Evolutionary conservation across 2,888 invertebrate genomes (phyloP), one percentile per base, ranked within the genome.

Genomic region (Lepidocyrtoides sp.): DNA sequence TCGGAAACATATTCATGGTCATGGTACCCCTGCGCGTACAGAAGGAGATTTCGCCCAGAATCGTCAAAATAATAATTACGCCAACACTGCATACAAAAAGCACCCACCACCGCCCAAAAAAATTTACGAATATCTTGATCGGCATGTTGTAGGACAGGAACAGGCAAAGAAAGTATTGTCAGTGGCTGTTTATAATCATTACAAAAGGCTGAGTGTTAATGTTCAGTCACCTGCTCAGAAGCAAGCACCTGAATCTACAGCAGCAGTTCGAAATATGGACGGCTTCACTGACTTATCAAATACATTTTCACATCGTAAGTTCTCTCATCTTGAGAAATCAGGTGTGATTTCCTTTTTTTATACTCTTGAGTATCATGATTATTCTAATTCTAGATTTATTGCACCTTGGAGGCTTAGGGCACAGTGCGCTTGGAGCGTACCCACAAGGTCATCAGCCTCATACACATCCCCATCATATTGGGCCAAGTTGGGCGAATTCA

Each of bases 141-240:
- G 98, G 95, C 99, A 99, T 96, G 99, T 99, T 14, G 97, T 99
- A 26, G 99, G 99, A 0, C 99, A 99, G 95, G 98, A 99, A 94
- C 97, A 97, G 95, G 99, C 99, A 0, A 99, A 99, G 96, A 99
- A 99, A 96, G 99, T 99, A 54, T 96, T 99, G 51, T 97, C 99
- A 0, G 99, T 99, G 48, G 99, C 99, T 12, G 99, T 99, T 0
- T 99, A 99, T 96, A 99, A 99, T 96, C 99, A 99, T 95, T 99
- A 99, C 96, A 99, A 99, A 96, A 96, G 99, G 94, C 98, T 99
- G 95, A 98, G 98, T 95, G 98, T 99, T 95, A 99, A 99, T 96
- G 96, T 98, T 91, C 97, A 97, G 94, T 93, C 94, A 36, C 96
- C 95, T 95, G 95, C 95, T 17, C 86, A 89, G 23, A 93, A 92